These are phyloP conservation scores for Dendrocincla tyrannina DNA, from an alignment of 2,797 vertebrate genomes.

Conservation along the genomic window DNA sequence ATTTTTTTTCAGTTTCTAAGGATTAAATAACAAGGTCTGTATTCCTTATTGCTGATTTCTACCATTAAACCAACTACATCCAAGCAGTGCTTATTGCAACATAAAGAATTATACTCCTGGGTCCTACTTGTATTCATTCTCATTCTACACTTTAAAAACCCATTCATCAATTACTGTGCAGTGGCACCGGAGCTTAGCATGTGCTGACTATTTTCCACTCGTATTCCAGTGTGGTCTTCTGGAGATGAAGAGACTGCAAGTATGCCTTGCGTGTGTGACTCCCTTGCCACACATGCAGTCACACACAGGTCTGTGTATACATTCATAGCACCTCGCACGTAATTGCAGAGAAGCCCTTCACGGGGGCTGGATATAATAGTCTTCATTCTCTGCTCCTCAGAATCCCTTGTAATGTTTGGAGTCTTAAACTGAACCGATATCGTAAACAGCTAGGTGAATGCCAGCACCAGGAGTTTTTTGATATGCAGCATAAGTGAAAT, in stretches of 20 bases:
- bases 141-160: slow-evolving; percentile 79
- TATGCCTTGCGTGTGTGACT: not conserved
- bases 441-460: slow-evolving; percentile 35
- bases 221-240: slow-evolving; percentile 39
- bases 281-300: not conserved
- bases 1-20: slow-evolving; percentile 58
- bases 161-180: slow-evolving; percentile 82
- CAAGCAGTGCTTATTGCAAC: slow-evolving; percentile 80
- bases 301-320: not conserved
- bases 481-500: slow-evolving; percentile 75
- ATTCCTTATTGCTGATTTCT: slow-evolving; percentile 75
- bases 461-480: slow-evolving; percentile 53
- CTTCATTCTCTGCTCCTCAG: not conserved
- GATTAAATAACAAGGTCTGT: slow-evolving; percentile 74
- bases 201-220: not conserved
- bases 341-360: slow-evolving; percentile 7
- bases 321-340: not conserved
- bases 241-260: not conserved
- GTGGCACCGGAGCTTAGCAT: slow-evolving; percentile 46
- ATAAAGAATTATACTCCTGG: slow-evolving; percentile 79
- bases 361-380: not conserved
- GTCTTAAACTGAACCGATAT: slow-evolving; percentile 51
- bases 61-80: slow-evolving; percentile 79
- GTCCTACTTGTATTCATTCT: slow-evolving; percentile 80
- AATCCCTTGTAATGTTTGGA: not conserved